These are phyloP conservation scores for Emys orbicularis DNA, from an alignment of 2,797 vertebrate genomes.

Conservation along the genomic window DNA sequence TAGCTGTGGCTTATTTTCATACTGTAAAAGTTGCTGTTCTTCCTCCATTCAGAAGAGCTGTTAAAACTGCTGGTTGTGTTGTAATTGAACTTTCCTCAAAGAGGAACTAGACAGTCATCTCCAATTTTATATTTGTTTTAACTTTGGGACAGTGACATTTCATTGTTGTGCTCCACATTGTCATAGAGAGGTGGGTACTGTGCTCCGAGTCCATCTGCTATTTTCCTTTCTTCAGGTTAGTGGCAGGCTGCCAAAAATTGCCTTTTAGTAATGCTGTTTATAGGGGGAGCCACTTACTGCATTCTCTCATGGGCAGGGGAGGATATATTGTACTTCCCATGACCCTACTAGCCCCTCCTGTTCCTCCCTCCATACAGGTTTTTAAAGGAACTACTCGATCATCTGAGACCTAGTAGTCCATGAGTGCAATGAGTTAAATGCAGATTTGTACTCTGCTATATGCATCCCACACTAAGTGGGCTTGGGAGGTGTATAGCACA, in stretches of 20 bases:
- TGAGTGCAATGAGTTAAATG: neutral
- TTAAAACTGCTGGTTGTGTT: neutral
- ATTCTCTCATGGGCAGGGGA: neutral
- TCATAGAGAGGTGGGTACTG: neutral
- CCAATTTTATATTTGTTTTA: neutral
- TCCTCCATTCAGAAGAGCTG: neutral
- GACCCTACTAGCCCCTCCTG: neutral
- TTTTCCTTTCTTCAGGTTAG: conserved; percentile 55
- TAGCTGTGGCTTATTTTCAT: neutral
- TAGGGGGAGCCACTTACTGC: neutral
- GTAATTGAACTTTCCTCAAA: neutral
- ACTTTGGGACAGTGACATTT: neutral
- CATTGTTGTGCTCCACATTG: neutral
- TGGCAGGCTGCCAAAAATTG: conserved; percentile 39
- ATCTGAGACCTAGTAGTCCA: neutral
- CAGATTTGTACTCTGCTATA: neutral
- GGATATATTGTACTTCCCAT: neutral
- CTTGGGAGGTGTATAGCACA: neutral
- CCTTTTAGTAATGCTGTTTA: conserved; percentile 7
- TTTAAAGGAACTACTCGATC: neutral
- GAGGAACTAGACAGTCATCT: neutral
- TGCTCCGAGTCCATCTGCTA: neutral
- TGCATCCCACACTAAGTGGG: neutral
- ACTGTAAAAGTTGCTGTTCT: neutral
- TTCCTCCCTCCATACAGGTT: neutral